Evolutionary conservation across 2,797 vertebrate species (phyloP).

Genomic region (Merluccius polli): DNA sequence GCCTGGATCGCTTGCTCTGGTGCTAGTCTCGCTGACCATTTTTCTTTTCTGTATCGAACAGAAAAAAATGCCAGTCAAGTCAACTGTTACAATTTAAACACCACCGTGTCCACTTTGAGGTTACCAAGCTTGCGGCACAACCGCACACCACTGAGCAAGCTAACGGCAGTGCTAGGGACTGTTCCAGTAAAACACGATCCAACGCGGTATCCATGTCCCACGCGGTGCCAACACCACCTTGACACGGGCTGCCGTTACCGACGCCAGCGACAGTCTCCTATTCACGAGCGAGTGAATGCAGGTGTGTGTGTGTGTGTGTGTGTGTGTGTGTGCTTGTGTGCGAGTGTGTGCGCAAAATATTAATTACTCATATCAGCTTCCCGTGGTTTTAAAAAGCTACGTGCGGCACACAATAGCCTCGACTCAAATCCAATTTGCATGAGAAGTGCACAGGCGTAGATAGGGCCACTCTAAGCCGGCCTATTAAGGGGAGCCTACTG

Average conservation of each 20-base stretch:
- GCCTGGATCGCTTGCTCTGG: too few species aligned
- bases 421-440: constrained; percentile 6
- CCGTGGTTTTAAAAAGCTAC: not conserved
- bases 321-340: not conserved
- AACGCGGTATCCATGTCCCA: too few species aligned
- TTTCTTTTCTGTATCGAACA: not conserved
- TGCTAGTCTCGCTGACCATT: not conserved
- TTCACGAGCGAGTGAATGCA: not conserved
- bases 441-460: constrained; percentile 7
- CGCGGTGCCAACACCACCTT: not conserved
- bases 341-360: not conserved
- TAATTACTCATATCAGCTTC: not conserved
- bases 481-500: constrained; percentile 62
- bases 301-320: not conserved
- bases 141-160: too few species aligned
- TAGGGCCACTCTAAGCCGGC: constrained; percentile 38
- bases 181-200: too few species aligned
- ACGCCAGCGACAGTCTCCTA: not conserved
- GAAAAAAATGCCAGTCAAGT: not conserved
- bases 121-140: too few species aligned
- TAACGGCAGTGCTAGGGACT: too few species aligned
- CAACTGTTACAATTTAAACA: too few species aligned
- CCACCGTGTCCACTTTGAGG: too few species aligned
- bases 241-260: not conserved
- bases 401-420: not conserved